Evolutionary conservation across 2,888 invertebrate genomes (phyloP), one percentile per base, ranked within the genome.

Genomic region (Drosophila borealis): DNA sequence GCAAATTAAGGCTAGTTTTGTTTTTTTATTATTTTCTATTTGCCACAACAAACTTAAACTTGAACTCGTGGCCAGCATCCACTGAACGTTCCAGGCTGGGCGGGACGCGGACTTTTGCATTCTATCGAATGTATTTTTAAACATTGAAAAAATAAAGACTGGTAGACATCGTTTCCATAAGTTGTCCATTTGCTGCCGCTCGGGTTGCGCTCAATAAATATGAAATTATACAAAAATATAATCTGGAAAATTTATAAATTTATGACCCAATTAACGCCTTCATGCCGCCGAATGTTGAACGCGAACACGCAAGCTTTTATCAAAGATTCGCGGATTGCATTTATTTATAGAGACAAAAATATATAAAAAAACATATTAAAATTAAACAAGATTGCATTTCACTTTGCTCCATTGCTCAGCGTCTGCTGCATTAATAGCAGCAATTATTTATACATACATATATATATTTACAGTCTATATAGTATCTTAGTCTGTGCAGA

Each of bases 201-300:
- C 55, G 48, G 17, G 37, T 19, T 33, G 46, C 57, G 51, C 13
- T 48, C 50, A 61, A 59, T 68, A 48, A 70, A 59, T 81, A 49
- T 65, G 44, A 65, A 63, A 69, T 61, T 62, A 82, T 70, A 68
- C 66, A 86, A 74, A 41, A 41, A 53, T 39, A 82, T 82, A 74
- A 83, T 63, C 70, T 88, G 88, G 86, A 82, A 88, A 74, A 50
- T 64, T 54, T 77, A 67, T 59, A 59, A 81, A 88, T 83, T 83
- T 83, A 83, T 84, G 87, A 83, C 84, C 89, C 87, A 86, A 83
- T 83, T 83, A 83, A 81, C 79, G 84, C 81, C 74, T 64, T 74
- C 69, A 60, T 70, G 76, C 70, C 64, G 42, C 49, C 73, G 54
- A 80, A 62, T 72, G 66, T 50, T 66, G 66, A 69, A 81, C 68